Conservation (phyloP, 2,113 vertebrate genomes). For the Microcebus griseorufus region DNA sequence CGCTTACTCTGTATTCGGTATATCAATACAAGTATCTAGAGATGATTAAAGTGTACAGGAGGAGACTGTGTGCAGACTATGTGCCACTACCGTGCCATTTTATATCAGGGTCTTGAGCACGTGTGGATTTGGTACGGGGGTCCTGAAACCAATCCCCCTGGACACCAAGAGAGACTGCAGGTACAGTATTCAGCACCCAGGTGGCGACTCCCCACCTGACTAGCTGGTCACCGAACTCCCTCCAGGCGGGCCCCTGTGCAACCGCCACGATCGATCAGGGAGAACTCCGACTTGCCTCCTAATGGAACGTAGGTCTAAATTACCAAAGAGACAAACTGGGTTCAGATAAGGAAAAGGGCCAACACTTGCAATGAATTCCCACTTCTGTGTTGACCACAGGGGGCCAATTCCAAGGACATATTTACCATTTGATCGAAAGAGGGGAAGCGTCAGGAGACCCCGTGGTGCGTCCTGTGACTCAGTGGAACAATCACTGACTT, state of each 20-base stretch:
- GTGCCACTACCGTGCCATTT: background rate
- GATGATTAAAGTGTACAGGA: background rate
- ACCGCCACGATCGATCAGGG: background rate
- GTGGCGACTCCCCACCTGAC: background rate
- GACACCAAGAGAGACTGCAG: background rate
- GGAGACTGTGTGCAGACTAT: background rate
- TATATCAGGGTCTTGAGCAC: background rate
- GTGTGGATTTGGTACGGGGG: background rate
- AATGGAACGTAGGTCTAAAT: background rate
- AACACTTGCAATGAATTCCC: background rate
- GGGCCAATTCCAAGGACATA: background rate
- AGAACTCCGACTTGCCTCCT: background rate
- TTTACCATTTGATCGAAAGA: background rate
- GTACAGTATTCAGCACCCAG: background rate
- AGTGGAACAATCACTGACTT: background rate
- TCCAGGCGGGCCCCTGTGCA: background rate
- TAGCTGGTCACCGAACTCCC: background rate
- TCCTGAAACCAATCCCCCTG: background rate
- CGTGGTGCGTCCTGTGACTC: background rate
- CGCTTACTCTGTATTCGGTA: background rate
- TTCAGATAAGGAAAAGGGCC: background rate
- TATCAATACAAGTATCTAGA: background rate
- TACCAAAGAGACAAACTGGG: background rate
- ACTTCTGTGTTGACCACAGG: background rate
- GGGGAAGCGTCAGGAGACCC: background rate